A percentile compares a stretch with the other conserved stretches of the same genome.
Conservation (phyloP, 2,113 vertebrate species). For the Scytalopus superciliaris region DNA sequence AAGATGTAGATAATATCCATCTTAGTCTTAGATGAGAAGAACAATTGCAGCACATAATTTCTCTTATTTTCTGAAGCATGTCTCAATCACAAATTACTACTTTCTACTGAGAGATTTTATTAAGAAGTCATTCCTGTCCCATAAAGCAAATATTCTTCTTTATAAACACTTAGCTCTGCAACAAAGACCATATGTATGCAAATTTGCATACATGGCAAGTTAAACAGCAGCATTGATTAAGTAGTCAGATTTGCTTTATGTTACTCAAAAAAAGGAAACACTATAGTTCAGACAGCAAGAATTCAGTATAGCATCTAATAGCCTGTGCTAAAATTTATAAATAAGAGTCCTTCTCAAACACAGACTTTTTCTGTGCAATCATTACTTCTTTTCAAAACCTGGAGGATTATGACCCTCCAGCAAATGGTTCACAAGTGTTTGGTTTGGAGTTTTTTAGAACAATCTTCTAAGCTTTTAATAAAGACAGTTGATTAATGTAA, state of each 20-base stretch:
- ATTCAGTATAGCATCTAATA: neutral
- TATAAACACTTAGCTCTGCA: neutral
- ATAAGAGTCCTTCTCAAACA: neutral
- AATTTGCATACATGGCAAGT: neutral
- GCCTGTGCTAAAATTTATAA: neutral
- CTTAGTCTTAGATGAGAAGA: neutral
- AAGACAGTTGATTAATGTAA: neutral
- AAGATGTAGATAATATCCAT: neutral
- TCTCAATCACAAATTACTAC: neutral
- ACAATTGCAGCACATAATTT: neutral
- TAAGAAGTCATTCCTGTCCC: neutral
- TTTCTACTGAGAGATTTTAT: neutral
- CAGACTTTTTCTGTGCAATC: neutral
- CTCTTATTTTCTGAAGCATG: neutral
- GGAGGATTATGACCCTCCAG: neutral
- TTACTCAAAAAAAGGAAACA: neutral
- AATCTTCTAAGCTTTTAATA: neutral
- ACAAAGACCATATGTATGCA: too few relatives aligned
- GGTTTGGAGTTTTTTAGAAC: neutral
- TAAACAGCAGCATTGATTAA: neutral
- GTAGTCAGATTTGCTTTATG: neutral
- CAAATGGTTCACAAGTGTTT: neutral
- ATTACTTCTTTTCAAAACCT: neutral
- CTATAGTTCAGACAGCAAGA: neutral
- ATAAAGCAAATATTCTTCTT: neutral